Percentiles rank a stretch among this genome's conserved stretches.
Evolutionary conservation across 2,113 vertebrate species (phyloP).

Genomic region (Psettodes erumei): DNA sequence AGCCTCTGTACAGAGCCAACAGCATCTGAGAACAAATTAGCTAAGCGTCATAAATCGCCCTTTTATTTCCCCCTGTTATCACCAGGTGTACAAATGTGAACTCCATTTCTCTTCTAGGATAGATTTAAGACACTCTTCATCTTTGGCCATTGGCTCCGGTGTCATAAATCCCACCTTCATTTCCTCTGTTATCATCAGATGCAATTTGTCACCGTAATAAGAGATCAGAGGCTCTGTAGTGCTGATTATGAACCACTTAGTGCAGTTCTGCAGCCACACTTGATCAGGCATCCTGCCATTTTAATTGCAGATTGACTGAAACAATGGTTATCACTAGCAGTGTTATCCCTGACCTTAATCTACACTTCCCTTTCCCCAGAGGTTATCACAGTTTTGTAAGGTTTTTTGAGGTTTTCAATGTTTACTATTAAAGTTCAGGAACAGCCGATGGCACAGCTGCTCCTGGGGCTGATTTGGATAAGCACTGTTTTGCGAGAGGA

Average conservation of each 20-base stretch:
- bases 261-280: constrained; percentile 42
- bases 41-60: constrained; percentile 42
- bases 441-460: background rate
- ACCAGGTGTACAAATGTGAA: constrained; percentile 58
- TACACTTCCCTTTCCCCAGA: constrained; percentile 22
- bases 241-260: constrained; percentile 66
- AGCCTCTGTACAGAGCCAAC: constrained; percentile 31
- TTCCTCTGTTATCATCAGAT: constrained; percentile 60
- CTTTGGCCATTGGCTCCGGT: constrained; percentile 42
- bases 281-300: constrained; percentile 58
- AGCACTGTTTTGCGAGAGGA: constrained; percentile 17
- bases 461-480: constrained; percentile 29
- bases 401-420: constrained; percentile 1
- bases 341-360: constrained; percentile 57
- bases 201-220: constrained; percentile 69
- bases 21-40: constrained; percentile 53
- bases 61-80: constrained; percentile 56
- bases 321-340: constrained; percentile 47
- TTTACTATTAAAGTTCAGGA: background rate
- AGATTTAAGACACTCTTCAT: constrained; percentile 52
- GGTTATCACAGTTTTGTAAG: no score
- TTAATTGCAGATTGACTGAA: constrained; percentile 63
- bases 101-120: constrained; percentile 39
- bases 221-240: constrained; percentile 67
- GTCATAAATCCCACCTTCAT: constrained; percentile 69